Conservation (phyloP, 2,888 invertebrate genomes). For the Eudemis profundana region DNA sequence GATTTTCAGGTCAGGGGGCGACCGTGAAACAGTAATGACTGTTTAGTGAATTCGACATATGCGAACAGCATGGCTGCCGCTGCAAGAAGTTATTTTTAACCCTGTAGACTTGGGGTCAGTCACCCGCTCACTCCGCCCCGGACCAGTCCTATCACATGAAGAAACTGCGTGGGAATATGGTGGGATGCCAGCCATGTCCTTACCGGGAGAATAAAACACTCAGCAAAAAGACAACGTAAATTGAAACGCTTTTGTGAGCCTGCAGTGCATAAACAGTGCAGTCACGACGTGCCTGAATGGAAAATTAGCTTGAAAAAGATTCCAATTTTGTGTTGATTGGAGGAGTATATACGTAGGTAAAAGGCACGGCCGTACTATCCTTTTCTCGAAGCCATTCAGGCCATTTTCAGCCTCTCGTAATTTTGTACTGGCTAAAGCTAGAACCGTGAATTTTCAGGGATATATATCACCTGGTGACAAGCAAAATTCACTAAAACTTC, state of each 20-base stretch:
- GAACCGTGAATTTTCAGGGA: too few species aligned
- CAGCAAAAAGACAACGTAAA: conserved; percentile 52
- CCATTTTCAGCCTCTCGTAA: too few species aligned
- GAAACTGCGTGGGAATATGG: conserved; percentile 83
- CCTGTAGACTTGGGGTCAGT: conserved; percentile 81
- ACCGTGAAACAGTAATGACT: conserved; percentile 83
- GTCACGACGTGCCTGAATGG: conserved; percentile 46
- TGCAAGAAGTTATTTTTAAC: conserved; percentile 83
- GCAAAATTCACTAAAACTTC: too few species aligned
- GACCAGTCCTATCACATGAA: conserved; percentile 82
- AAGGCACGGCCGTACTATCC: too few species aligned
- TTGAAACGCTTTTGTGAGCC: conserved; percentile 32
- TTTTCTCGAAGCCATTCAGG: too few species aligned
- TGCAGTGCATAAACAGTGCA: conserved; percentile 16
- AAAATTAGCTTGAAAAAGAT: conserved; percentile 47
- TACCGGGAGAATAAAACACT: conserved; percentile 59
- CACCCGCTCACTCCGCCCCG: conserved; percentile 77
- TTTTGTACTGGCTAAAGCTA: too few species aligned
- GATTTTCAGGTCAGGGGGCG: conserved; percentile 81
- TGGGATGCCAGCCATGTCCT: conserved; percentile 65
- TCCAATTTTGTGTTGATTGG: neutral
- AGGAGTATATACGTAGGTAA: neutral
- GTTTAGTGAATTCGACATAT: conserved; percentile 85
- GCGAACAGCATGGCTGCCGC: conserved; percentile 82
- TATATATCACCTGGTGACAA: too few species aligned